phyloP scores from a whole-genome alignment of 2,113 vertebrate genomes.

The Toxotes chatareus region DNA sequence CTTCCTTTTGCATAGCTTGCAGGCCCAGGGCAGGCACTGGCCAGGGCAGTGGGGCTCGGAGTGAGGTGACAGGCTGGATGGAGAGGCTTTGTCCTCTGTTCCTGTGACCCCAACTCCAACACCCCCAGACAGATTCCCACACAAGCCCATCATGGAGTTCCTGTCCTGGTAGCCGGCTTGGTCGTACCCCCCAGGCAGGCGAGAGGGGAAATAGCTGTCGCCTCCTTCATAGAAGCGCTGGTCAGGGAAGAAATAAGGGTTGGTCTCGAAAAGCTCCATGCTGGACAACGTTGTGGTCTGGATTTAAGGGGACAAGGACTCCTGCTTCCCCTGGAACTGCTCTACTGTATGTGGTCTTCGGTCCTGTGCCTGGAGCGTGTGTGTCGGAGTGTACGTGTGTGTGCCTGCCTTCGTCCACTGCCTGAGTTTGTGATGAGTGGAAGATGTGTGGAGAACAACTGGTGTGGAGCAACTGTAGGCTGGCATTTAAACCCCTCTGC shows the following conservation, averaged over 20 bases:
- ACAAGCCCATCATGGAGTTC: slow-evolving; percentile 87
- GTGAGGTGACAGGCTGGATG: slow-evolving; percentile 82
- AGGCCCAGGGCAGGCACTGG: slow-evolving; percentile 97
- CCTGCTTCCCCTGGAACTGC: slow-evolving; percentile 59
- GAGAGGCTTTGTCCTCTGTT: slow-evolving; percentile 91
- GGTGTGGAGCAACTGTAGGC: slow-evolving; percentile 89
- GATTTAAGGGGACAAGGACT: slow-evolving; percentile 52
- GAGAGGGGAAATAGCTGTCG: slow-evolving; percentile 91
- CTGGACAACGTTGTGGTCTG: slow-evolving; percentile 49
- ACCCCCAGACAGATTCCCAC: slow-evolving; percentile 82
- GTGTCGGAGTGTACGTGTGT: slow-evolving; percentile 61
- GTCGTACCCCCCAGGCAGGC: slow-evolving; percentile 88
- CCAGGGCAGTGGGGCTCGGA: slow-evolving; percentile 93
- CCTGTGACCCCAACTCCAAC: slow-evolving; percentile 72
- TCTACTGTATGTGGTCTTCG: slow-evolving; percentile 54
- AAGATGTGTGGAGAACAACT: slow-evolving; percentile 87
- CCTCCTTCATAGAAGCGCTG: slow-evolving; percentile 95
- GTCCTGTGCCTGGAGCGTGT: slow-evolving; percentile 69
- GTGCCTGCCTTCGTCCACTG: slow-evolving; percentile 58
- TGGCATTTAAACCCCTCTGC: slow-evolving; percentile 99
- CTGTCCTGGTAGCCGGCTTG: slow-evolving; percentile 89
- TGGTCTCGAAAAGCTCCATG: slow-evolving; percentile 99
- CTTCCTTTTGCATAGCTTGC: slow-evolving; percentile 96
- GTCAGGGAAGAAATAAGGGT: slow-evolving; percentile 96
- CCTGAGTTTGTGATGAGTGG: slow-evolving; percentile 83